These are phyloP conservation scores for Arenaria interpres DNA, from an alignment of 2,113 vertebrate genomes.

Conservation along the genomic window DNA sequence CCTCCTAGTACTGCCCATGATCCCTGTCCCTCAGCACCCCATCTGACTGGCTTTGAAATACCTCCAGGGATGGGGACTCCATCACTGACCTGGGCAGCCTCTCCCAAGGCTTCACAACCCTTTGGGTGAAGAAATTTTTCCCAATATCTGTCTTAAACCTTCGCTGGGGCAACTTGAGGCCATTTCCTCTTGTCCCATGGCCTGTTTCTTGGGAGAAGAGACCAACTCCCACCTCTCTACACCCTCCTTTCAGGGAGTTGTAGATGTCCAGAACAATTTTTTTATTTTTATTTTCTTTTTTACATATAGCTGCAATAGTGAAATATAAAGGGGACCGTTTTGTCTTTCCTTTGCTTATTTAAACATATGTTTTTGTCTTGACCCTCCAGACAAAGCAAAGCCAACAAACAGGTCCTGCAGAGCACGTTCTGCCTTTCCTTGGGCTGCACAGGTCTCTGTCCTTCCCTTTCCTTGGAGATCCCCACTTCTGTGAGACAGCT, in stretches of 20 bases:
- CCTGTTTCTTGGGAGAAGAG: no score
- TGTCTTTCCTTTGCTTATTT: not conserved
- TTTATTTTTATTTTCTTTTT: not conserved
- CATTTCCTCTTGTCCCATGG: no score
- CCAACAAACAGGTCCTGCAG: no score
- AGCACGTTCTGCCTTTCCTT: not conserved
- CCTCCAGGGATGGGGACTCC: no score
- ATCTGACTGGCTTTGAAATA: not conserved
- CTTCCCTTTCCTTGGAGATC: not conserved
- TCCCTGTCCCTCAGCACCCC: not conserved
- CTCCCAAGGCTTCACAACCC: no score
- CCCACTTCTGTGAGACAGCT: accelerated
- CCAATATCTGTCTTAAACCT: no score
- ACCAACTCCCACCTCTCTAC: no score
- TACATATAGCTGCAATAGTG: not conserved
- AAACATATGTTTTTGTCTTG: not conserved
- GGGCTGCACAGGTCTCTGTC: not conserved
- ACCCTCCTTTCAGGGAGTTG: no score
- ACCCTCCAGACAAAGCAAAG: not conserved
- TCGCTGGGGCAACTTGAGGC: no score
- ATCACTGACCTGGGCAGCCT: no score
- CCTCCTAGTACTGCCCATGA: not conserved
- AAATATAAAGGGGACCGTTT: not conserved
- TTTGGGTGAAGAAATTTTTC: no score
- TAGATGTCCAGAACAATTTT: not conserved